Conservation (phyloP, 2,888 invertebrate genomes). For the Nudaria mundana region DNA sequence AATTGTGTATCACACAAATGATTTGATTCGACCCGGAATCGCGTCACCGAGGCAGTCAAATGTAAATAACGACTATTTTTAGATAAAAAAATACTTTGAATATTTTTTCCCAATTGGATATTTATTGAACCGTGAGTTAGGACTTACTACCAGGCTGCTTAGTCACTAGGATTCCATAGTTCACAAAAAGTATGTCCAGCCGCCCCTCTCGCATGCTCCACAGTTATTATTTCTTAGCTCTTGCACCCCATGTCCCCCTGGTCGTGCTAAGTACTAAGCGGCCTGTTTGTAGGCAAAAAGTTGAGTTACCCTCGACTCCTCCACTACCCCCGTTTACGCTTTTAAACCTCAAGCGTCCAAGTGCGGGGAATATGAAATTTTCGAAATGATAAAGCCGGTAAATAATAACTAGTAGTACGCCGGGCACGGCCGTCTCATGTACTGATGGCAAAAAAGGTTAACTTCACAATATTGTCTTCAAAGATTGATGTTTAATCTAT, state of each 20-base stretch:
- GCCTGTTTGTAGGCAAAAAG: constrained; percentile 73
- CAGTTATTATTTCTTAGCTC: constrained; percentile 76
- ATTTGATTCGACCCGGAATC: too few species aligned
- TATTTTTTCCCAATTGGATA: too few species aligned
- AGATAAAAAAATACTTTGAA: too few species aligned
- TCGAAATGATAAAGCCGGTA: constrained; percentile 82
- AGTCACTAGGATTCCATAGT: constrained; percentile 47
- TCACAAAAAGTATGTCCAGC: constrained; percentile 51
- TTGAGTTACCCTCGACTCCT: constrained; percentile 42
- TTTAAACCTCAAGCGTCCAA: constrained; percentile 81
- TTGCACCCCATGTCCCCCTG: constrained; percentile 57
- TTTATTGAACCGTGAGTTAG: too few species aligned
- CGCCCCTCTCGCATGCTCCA: constrained; percentile 63
- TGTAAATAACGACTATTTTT: too few species aligned
- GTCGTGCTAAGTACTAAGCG: constrained; percentile 64
- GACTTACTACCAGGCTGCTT: too few species aligned
- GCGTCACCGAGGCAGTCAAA: too few species aligned
- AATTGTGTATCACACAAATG: too few species aligned
- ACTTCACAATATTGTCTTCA: not conserved
- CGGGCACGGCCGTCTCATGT: constrained; percentile 68
- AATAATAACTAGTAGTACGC: constrained; percentile 80
- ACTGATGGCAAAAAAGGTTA: constrained; percentile 45
- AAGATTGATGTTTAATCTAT: not conserved
- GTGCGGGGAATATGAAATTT: constrained; percentile 81
- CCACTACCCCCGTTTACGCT: constrained; percentile 69